These are phyloP conservation scores for Mionectes macconnelli DNA, from an alignment of 2,113 vertebrate species.

Conservation along the genomic window DNA sequence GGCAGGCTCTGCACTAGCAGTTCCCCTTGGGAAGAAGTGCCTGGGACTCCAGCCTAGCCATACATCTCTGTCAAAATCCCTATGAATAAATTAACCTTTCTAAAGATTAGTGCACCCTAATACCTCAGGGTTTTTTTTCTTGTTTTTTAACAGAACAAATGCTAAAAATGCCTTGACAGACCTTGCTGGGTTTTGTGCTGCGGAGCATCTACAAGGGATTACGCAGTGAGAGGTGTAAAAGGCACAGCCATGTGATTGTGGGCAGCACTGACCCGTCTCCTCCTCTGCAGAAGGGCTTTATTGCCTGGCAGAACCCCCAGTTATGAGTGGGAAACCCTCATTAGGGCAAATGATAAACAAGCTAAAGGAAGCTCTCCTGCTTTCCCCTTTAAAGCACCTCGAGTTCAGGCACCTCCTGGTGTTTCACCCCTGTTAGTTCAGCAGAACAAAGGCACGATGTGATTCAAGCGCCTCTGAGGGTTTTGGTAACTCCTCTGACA, in stretches of 20 bases:
- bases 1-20: constrained; percentile 70
- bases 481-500: background rate
- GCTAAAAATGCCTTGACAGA: constrained; percentile 86
- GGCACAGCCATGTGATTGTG: background rate
- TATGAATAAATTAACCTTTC: constrained; percentile 99
- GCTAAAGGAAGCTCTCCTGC: background rate
- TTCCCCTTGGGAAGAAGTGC: constrained; percentile 90
- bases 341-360: background rate
- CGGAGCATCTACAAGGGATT: constrained; percentile 33
- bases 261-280: background rate
- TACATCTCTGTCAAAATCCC: constrained; percentile 99
- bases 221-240: background rate
- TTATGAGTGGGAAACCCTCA: background rate
- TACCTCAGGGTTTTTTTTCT: constrained; percentile 92
- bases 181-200: constrained; percentile 69
- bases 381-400: background rate
- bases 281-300: background rate
- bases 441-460: background rate
- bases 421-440: background rate
- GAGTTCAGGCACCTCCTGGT: background rate
- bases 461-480: background rate
- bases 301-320: rapidly evolving
- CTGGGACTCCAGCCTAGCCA: constrained; percentile 82
- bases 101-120: constrained; percentile 99
- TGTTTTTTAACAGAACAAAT: constrained; percentile 79